Evolutionary conservation across 2,888 invertebrate genomes (phyloP).

Genomic region (Dolichopus griseipennis): DNA sequence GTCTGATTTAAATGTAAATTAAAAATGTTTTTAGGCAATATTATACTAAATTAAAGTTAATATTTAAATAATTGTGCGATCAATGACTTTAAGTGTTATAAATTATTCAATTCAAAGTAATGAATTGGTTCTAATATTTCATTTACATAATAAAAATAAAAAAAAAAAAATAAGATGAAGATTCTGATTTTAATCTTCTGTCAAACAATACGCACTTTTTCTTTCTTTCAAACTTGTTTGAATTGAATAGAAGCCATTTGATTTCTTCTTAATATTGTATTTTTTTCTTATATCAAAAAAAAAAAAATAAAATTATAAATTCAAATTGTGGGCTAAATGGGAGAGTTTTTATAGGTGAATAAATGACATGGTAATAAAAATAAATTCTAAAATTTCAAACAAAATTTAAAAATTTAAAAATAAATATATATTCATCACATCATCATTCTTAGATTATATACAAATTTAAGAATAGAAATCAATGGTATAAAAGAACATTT

Average conservation of each 20-base stretch:
- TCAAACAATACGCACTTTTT: not conserved
- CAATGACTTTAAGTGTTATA: too few species aligned
- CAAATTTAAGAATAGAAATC: not conserved
- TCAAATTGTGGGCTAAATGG: slow-evolving; percentile 6
- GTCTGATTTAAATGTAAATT: too few species aligned
- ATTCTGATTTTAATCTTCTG: too few species aligned
- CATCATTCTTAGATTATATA: not conserved
- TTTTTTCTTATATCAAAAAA: too few species aligned
- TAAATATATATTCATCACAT: not conserved
- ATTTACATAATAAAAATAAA: too few species aligned
- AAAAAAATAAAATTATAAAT: not conserved
- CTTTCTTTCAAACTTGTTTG: not conserved
- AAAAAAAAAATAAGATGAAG: not conserved
- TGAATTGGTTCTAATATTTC: too few species aligned
- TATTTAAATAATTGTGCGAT: too few species aligned
- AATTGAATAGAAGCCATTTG: not conserved
- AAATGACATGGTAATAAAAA: not conserved
- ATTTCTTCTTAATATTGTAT: too few species aligned
- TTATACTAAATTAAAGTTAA: too few species aligned
- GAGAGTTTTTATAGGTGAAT: not conserved
- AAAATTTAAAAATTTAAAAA: not conserved
- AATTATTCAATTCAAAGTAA: too few species aligned
- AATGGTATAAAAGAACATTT: not conserved
- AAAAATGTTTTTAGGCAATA: too few species aligned
- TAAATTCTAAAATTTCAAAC: not conserved